These are phyloP conservation scores for Caenorhabditis drosophilae DNA, from an alignment of 2,888 invertebrate genomes.

Conservation along the genomic window DNA sequence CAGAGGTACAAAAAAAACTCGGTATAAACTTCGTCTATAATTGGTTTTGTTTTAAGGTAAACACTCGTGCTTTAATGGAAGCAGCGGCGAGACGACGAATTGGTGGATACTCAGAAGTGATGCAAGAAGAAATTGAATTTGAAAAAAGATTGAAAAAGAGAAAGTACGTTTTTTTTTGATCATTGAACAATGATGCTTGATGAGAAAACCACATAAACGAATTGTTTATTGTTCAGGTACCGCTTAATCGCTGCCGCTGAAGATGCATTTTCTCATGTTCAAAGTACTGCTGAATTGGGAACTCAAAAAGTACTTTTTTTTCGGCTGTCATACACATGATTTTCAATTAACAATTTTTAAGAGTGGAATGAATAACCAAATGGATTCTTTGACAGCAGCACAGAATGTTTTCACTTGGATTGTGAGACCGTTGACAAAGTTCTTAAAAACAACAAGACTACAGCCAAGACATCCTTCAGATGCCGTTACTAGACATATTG, in stretches of 20 bases:
- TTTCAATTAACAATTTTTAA: no score
- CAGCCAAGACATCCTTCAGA: constrained; percentile 95
- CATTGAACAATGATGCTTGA: no score
- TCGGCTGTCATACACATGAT: not conserved
- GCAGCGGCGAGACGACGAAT: constrained; percentile 85
- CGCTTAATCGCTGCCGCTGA: constrained; percentile 90
- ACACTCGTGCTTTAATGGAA: constrained; percentile 78
- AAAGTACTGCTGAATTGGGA: constrained; percentile 22
- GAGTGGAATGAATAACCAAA: constrained; percentile 80
- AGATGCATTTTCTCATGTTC: constrained; percentile 95
- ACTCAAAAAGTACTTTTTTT: constrained; percentile 11
- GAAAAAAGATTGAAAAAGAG: constrained; percentile 60
- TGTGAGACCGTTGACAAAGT: constrained; percentile 93
- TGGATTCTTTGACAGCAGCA: constrained; percentile 94
- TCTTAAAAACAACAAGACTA: constrained; percentile 88
- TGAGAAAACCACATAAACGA: no score
- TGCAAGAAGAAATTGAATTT: constrained; percentile 92
- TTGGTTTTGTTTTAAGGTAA: no score
- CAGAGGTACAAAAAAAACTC: no score
- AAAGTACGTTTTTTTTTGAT: no score
- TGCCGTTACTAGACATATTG: constrained; percentile 68
- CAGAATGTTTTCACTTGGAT: constrained; percentile 96
- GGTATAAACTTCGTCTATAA: no score
- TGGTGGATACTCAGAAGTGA: constrained; percentile 83
- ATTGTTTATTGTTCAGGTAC: no score